Evolutionary conservation across 2,797 vertebrate species (phyloP), one percentile per base, ranked within the genome.

Genomic region (Neopelma chrysocephalum): DNA sequence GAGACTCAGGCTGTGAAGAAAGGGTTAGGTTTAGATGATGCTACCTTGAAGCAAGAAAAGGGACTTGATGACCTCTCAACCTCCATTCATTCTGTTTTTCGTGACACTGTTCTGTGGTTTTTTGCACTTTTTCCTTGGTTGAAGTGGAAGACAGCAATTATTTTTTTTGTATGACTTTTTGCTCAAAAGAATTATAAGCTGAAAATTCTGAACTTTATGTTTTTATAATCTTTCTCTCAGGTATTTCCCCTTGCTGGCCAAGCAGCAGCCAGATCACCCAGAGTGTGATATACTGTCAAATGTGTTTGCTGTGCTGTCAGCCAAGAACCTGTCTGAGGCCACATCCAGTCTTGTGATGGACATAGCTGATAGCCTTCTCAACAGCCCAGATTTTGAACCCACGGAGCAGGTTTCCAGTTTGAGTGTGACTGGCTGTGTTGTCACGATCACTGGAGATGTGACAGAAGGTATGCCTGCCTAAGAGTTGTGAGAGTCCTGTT

Each of bases 211-310:
- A 82, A 51, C 64, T 48, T 64, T 31, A 40, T 82, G 73, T 82
- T 60, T 89, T 81, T 42, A 15, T 72, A 68, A 61, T 51, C 14
- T 89, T 65, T 93, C 57, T 94, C 81, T 68, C 95, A 99, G 99
- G 75, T 99, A 98, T 96, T 99, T 99, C 82, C 98, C 98, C 88
- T 98, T 99, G 66, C 95, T 99, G 96, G 98, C 98, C 82, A 99
- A 99, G 95, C 98, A 99, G 96, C 98, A 92, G 43, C 97, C 98
- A 3, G 98, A 95, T 32, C 98, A 98, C 43, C 98, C 98, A 2
- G 98, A 99, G 92, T 98, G 80, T 51, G 98, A 98, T 66, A 62
- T 99, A 95, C 98, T 99, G 71, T 96, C 97, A 31, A 99, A 99
- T 51, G 98, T 99, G 83, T 99, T 99, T 71, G 98, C 98, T 61